Base-by-base conservation (phyloP, 2,113 vertebrate genomes). In the Amblyopsis rosae region DNA sequence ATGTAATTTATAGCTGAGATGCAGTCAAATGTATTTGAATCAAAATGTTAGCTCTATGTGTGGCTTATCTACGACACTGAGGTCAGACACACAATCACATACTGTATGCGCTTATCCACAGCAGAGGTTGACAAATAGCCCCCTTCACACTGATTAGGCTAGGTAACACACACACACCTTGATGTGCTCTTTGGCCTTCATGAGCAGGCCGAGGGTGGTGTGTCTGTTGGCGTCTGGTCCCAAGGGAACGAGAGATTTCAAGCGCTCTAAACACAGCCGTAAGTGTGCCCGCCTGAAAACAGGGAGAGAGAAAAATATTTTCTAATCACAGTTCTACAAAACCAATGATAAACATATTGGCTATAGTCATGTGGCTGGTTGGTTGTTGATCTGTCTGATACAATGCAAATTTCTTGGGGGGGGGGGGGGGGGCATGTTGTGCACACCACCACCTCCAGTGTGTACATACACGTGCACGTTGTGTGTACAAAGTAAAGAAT, bases 121-220 rank as follows among this genome's bases (percentile, higher is more conserved):
- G 15, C 56, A 73, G 49, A 16, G 4, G 62, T 59, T 41, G 55
- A 80, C 60, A 72, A 70, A 75, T 48, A 11, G 45, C 35, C 45
- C 50, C 61, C 47, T 55, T 75, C 62, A 35, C 16, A 45, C 26
- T n/a, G 61, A 73, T 59, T 26, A 64, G 32, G 46, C 47, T 11
- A 26, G 49, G 13, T n/a, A 56, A 26, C 41, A 49, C 0, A 66
- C 7, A 16, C 93, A 72, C 64, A 98, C 97, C 95, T 96, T 95
- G 85, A 98, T 99, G 91, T 97, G 95, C 79, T 94, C 89, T 88
- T 93, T 94, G 76, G 97, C 96, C 90, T 92, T 95, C 83, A 94
- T 98, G 79, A 99, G 93, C 66, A 98, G 92, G 89, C 96, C 97
- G 81, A 98, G 90, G 0, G 96, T 98, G 41, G 97, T 99, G 89